phyloP scores from a whole-genome alignment of 23 tunicate species.

The Halocynthia roretzi region DNA sequence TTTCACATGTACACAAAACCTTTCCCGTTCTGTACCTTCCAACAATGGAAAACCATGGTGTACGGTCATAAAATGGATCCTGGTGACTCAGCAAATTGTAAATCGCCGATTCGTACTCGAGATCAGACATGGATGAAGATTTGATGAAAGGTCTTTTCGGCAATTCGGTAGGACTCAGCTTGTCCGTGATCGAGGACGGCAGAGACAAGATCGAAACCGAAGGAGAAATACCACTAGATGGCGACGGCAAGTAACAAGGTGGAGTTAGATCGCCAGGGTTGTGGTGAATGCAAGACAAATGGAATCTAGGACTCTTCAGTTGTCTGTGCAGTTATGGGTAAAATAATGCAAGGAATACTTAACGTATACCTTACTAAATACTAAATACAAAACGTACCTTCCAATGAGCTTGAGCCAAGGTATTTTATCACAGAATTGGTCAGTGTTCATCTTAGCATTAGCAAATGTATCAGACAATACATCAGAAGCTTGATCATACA shows the following conservation, averaged over 20 bases:
- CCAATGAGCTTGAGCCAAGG: constrained; percentile 67
- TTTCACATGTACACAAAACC: too few relatives aligned
- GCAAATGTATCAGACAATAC: constrained; percentile 13
- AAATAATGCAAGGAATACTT: background rate
- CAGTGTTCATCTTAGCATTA: constrained; percentile 23
- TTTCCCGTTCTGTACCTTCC: constrained; percentile 40
- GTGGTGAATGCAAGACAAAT: constrained; percentile 54
- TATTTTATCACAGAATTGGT: constrained; percentile 42
- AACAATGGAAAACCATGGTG: constrained; percentile 83
- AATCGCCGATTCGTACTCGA: constrained; percentile 88
- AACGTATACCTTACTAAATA: too few relatives aligned
- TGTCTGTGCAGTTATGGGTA: constrained; percentile 15
- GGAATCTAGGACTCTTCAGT: constrained; percentile 27
- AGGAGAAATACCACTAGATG: background rate
- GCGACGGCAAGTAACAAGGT: constrained; percentile 5
- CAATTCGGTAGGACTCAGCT: constrained; percentile 4
- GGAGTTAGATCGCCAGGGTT: constrained; percentile 52
- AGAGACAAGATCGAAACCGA: constrained; percentile 24
- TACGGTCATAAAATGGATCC: constrained; percentile 86
- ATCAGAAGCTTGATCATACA: constrained; percentile 88
- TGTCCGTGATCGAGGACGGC: constrained; percentile 30
- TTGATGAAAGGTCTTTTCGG: constrained; percentile 21
- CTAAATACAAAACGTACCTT: constrained; percentile 20
- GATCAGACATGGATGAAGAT: constrained; percentile 79
- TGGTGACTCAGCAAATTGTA: constrained; percentile 90